These are phyloP conservation scores for Pherbina coryleti DNA, from an alignment of 2,888 invertebrate genomes.

Conservation along the genomic window DNA sequence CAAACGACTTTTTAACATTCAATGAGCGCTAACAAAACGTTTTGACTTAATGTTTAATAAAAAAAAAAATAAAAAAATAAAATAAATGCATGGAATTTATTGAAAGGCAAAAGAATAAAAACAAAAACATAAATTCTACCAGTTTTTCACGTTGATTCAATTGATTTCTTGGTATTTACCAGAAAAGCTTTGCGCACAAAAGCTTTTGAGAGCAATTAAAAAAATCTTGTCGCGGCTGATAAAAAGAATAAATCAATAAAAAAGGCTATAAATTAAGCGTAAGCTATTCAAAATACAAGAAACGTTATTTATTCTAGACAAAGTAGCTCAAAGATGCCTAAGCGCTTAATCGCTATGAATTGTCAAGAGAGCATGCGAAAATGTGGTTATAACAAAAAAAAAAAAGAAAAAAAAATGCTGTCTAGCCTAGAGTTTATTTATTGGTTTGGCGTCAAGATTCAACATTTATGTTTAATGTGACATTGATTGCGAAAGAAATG, in stretches of 20 bases:
- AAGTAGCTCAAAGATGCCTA: too few relatives aligned
- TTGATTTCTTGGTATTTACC: background rate
- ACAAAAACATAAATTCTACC: background rate
- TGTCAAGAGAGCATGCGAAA: too few relatives aligned
- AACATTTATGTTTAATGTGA: too few relatives aligned
- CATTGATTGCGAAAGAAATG: too few relatives aligned
- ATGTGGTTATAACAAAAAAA: too few relatives aligned
- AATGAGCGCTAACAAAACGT: background rate
- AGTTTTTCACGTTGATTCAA: background rate
- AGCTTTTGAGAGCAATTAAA: background rate
- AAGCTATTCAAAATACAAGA: too few relatives aligned
- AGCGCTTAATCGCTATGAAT: too few relatives aligned
- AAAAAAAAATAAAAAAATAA: background rate
- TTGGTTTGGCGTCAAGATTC: too few relatives aligned
- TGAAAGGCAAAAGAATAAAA: background rate
- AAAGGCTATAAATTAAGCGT: background rate
- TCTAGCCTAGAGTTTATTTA: too few relatives aligned
- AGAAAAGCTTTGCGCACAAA: background rate
- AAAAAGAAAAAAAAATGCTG: too few relatives aligned
- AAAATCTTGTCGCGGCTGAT: background rate
- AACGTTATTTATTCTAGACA: too few relatives aligned
- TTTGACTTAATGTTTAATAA: background rate
- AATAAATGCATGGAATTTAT: background rate
- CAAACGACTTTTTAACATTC: background rate
- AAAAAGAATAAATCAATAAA: background rate